Evolutionary conservation across 2,888 invertebrate species (phyloP), one percentile per base, ranked within the genome.

Genomic region (Hypolimnas misippus): DNA sequence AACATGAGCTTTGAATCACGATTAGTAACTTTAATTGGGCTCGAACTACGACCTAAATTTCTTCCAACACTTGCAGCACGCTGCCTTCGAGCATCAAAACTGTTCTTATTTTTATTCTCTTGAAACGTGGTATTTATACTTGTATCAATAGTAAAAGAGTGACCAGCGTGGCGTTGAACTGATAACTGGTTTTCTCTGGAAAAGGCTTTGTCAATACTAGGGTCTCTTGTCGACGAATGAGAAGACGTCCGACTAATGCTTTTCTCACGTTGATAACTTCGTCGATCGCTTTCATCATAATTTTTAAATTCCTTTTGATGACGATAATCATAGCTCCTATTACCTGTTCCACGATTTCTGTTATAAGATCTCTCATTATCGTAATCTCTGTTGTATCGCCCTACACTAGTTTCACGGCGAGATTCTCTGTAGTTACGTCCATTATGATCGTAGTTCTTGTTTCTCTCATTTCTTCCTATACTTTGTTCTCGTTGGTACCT

Each of bases 51-150:
- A 16, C 61, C 65, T 60, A 84, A 69, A 31, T 79, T 72, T 56
- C 89, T 77, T 3, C 91, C 90, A 19, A 91, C 89, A 74, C 91
- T 92, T 2, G 84, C 65, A 16, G 90, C 89, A 50, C 91, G 82
- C 70, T 81, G 77, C 67, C 80, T 78, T 62, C 86, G 80, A 51
- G 67, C 67, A 76, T 87, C 79, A 66, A 84, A 83, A 60, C 75
- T 7, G 2, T 17, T 25, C 38, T 62, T 72, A 44, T 73, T 70
- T 19, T 82, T 54, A 31, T 75, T 76, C 57, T 78, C 75, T 76
- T 89, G 87, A 66, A 89, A 90, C 31, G 87, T 86, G 53, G 78
- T 74, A 55, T 82, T 84, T 10, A 87, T 78, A 71, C 88, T 90
- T 2, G 87, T 89, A 64, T 92, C 85, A 68, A 90, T 91, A 16